Evolutionary conservation across 2,888 invertebrate species (phyloP).

Genomic region (Phragmatobia fuliginosa): DNA sequence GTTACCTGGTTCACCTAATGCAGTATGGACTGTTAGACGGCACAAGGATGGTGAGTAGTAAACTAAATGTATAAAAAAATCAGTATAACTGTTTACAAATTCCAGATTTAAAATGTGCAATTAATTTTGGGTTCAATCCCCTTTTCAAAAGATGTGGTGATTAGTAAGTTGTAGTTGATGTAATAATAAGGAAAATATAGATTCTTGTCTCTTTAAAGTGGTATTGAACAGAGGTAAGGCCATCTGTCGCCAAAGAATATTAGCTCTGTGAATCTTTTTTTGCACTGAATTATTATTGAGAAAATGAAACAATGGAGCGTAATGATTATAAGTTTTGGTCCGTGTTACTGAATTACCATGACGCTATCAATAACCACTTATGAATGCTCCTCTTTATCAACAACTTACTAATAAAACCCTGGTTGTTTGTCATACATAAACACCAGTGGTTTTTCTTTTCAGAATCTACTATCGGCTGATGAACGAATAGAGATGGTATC

Average conservation of each 20-base stretch:
- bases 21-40: slow-evolving; percentile 99
- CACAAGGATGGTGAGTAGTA: slow-evolving; percentile 95
- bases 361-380: slow-evolving; percentile 82
- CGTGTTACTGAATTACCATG: slow-evolving; percentile 85
- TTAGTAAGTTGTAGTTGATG: background rate
- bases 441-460: slow-evolving; percentile 97
- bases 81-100: background rate
- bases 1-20: slow-evolving; percentile 99
- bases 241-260: background rate
- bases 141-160: background rate
- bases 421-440: slow-evolving; percentile 91
- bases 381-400: slow-evolving; percentile 84
- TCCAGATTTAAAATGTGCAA: background rate
- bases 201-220: too few species aligned
- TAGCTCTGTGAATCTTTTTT: background rate
- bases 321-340: slow-evolving; percentile 84
- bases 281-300: background rate
- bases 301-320: slow-evolving; percentile 61
- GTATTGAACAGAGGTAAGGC: background rate
- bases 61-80: background rate
- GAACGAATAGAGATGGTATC: slow-evolving; percentile 77
- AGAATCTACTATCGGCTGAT: slow-evolving; percentile 87
- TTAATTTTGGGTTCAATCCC: background rate
- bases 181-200: background rate
- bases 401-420: slow-evolving; percentile 87